These are phyloP conservation scores for Ctenodactylus gundi DNA, from an alignment of 2,113 vertebrate species.

Conservation along the genomic window DNA sequence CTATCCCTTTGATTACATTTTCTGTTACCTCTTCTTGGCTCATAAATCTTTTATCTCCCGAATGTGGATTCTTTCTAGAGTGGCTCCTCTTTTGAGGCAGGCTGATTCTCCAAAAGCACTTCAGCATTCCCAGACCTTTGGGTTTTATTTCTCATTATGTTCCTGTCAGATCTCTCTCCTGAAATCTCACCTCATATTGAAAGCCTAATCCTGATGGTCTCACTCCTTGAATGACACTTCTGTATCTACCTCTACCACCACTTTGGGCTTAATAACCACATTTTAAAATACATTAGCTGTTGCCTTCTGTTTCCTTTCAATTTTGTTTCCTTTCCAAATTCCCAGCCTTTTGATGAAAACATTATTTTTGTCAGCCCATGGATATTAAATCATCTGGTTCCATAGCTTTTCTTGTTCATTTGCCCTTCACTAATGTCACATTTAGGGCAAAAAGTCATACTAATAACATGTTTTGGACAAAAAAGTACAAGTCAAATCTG, in stretches of 20 bases:
- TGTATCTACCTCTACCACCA: neutral
- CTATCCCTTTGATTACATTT: neutral
- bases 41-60: neutral
- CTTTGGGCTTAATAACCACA: neutral
- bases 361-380: neutral
- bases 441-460: neutral
- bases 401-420: neutral
- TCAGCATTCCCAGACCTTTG: neutral
- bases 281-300: neutral
- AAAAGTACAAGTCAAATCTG: neutral
- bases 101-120: neutral
- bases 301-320: neutral
- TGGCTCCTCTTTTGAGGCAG: neutral
- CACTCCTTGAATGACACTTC: neutral
- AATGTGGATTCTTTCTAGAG: neutral
- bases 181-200: neutral
- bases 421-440: neutral
- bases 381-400: neutral
- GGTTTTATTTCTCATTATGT: neutral
- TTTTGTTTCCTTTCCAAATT: neutral
- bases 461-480: neutral
- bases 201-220: neutral
- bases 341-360: neutral
- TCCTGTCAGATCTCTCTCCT: neutral
- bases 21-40: neutral